Conservation (phyloP, 2,888 invertebrate species). For the Resseliella maxima region DNA sequence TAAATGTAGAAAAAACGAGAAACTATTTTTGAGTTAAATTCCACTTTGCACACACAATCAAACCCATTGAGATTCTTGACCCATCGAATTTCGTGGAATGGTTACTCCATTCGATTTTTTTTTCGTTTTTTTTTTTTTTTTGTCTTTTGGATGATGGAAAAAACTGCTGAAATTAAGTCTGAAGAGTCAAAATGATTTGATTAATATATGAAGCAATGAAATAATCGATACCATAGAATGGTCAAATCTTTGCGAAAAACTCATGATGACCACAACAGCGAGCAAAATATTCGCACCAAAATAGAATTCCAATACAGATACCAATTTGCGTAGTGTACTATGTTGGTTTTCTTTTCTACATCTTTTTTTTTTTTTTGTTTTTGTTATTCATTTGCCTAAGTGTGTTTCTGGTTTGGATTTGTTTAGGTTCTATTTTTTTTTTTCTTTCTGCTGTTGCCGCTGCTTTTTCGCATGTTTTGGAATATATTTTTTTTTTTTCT, state of each 20-base stretch:
- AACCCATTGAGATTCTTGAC: not conserved
- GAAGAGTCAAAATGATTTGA: constrained; percentile 22
- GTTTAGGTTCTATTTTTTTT: not conserved
- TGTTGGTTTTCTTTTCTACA: not conserved
- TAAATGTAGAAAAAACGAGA: not conserved
- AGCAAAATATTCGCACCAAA: constrained; percentile 4
- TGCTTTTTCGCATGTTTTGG: not conserved
- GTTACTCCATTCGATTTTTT: not conserved
- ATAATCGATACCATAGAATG: not conserved
- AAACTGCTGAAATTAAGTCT: not conserved
- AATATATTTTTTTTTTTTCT: constrained; percentile 4
- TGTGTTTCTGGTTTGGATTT: constrained; percentile 35
- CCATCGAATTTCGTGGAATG: not conserved
- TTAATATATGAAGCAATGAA: constrained; percentile 45
- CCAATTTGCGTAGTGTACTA: not conserved
- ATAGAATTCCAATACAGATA: constrained; percentile 14
- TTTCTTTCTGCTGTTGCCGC: too few species aligned
- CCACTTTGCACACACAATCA: not conserved
- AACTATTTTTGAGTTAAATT: not conserved
- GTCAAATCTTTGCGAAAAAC: not conserved
- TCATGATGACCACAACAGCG: constrained; percentile 26
- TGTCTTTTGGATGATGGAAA: not conserved
- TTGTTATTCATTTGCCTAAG: not conserved
- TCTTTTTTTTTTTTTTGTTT: not conserved
- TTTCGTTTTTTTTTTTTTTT: too few species aligned